These are phyloP conservation scores for Poeciliopsis gracilis DNA, from an alignment of 2,797 vertebrate species.

Conservation along the genomic window DNA sequence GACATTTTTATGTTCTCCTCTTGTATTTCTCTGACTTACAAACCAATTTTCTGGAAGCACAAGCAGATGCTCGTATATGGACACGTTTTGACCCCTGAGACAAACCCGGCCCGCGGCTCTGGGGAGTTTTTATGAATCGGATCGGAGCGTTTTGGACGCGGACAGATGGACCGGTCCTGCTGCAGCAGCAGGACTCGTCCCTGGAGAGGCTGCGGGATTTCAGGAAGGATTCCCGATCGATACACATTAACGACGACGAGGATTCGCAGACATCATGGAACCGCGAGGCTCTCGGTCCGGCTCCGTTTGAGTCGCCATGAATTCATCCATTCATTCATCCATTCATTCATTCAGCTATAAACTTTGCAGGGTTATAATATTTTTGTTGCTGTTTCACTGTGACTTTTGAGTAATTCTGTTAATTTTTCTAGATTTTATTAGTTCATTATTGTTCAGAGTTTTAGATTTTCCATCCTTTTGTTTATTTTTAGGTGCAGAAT, in stretches of 20 bases:
- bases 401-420: too few relatives aligned
- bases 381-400: too few relatives aligned
- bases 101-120: conserved; percentile 12
- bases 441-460: too few relatives aligned
- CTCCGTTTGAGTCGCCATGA: neutral
- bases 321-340: conserved; percentile 5
- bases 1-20: conserved; percentile 17
- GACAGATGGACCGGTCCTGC: conserved; percentile 65
- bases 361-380: neutral
- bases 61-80: conserved; percentile 26
- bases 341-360: too few relatives aligned
- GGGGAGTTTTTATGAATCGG: conserved; percentile 28
- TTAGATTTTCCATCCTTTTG: too few relatives aligned
- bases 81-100: conserved; percentile 20
- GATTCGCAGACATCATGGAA: conserved; percentile 61
- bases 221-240: conserved; percentile 67
- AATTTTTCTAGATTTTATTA: too few relatives aligned
- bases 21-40: neutral
- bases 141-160: conserved; percentile 48
- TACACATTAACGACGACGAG: conserved; percentile 72
- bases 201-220: conserved; percentile 52
- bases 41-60: neutral
- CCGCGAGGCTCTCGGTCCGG: conserved; percentile 22
- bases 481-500: too few relatives aligned
- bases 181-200: conserved; percentile 56